Evolutionary conservation across 2,888 invertebrate genomes (phyloP), one percentile per base, ranked within the genome.

Genomic region (Tolmerus cingulatus): DNA sequence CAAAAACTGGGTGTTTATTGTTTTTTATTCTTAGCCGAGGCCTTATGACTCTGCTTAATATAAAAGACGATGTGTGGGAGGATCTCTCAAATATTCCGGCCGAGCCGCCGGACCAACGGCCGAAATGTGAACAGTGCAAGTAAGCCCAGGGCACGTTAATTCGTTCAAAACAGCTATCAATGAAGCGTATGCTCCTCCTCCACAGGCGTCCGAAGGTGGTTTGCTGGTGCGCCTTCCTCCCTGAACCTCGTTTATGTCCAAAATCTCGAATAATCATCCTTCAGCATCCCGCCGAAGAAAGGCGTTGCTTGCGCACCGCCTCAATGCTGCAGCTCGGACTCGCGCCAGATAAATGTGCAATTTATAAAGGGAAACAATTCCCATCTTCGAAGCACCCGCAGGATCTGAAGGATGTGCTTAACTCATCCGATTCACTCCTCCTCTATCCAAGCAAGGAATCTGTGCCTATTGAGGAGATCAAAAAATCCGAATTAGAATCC

Each of bases 231-330:
- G 94, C 95, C 55, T 96, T 96, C 74, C 93, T 98, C 88, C 98
- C 98, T 8, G 93, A 94, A 86, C 94, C 95, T 86, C 95, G 95
- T 76, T 91, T 98, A 40, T 92, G 92, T 87, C 96, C 97, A 16
- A 93, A 93, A 86, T 96, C 97, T 88, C 95, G 94, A 90, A 94
- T 98, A 78, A 95, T 97, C 89, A 94, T 98, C 87, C 93, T 98
- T 8, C 98, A 98, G 92, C 98, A 98, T 93, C 98, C 98, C 16
- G 97, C 97, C 88, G 98, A 98, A 94, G 97, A 97, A 91, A 97
- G 97, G 91, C 94, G 98, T 90, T 96, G 97, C 90, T 93, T 98
- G 76, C 95, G 97, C 85, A 98, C 98, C 43, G 98, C 97, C 19
- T 96, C 97, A 14, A 98, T 98, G 97, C 93, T 98, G 46, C 94